Evolutionary conservation across 2,797 vertebrate genomes (phyloP), one percentile per base, ranked within the genome.

Genomic region (Oreochromis grahami): DNA sequence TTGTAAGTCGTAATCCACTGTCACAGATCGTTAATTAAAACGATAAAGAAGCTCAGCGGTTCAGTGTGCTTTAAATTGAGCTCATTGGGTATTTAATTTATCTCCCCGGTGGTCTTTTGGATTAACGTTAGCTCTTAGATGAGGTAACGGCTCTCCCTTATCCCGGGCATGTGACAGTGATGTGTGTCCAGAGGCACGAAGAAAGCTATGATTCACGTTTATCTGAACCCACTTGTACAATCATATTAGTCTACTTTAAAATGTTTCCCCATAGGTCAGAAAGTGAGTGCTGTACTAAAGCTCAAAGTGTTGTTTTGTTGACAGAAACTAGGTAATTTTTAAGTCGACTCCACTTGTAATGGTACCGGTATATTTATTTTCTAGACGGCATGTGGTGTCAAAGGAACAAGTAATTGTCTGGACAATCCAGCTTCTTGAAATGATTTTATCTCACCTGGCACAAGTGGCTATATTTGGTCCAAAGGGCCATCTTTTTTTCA

Each of bases 131-230:
- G 10, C 19, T 79, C 38, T 63, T 55, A 36, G 77, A 32, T 72
- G 12, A 82, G 50, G 29, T 19, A 8, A 34, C 8, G 9, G 50
- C 26, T 56, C 50, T 56, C 8, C 41, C 21, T 43, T 41, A 41
- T 65, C 19, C 55, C 34, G 14, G 34, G 50, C 88, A 92, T 91
- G 90, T 91, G 87, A 90, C 88, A 36, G 55, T 77, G 85, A 88
- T 91, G 58, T 5, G 58, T 85, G 79, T 81, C 60, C 43, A 86
- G 36, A 87, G 50, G 26, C 79, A 55, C 10, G 41, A 70, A 81
- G 84, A 78, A 87, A 80, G 77, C 81, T 77, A 48, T 89, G 81
- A 84, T 83, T 93, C 88, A 81, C 76, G 2, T 68, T 53, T 15
- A 26, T 29, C 15, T 48, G 11, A 24, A 50, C 45, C 45, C 26